Evolutionary conservation across 2,113 vertebrate species (phyloP).

Genomic region (Oreochromis spilurus): DNA sequence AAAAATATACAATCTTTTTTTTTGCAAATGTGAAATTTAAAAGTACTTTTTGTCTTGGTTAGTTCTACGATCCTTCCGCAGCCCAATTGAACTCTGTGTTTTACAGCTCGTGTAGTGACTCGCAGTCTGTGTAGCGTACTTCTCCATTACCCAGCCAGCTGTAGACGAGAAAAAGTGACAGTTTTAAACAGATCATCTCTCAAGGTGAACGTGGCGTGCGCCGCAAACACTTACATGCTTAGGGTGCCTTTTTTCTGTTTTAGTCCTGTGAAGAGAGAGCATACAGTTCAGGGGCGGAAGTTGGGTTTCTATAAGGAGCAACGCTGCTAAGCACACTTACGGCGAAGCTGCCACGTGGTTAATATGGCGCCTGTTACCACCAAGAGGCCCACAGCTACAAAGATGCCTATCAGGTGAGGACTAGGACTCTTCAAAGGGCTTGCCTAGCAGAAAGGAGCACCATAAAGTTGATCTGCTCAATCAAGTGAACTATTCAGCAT

Average conservation of each 20-base stretch:
- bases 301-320: background rate
- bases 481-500: background rate
- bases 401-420: conserved; percentile 23
- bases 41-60: background rate
- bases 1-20: background rate
- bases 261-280: conserved; percentile 24
- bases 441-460: conserved; percentile 4
- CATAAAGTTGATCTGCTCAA: background rate
- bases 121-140: conserved; percentile 8
- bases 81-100: background rate
- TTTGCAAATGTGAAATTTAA: background rate
- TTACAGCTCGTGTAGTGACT: conserved; percentile 52
- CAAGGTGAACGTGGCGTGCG: background rate
- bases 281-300: background rate
- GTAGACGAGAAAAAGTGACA: background rate
- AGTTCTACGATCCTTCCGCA: background rate
- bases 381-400: conserved; percentile 43
- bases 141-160: conserved; percentile 31
- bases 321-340: conserved; percentile 33
- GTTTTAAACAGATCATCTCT: background rate
- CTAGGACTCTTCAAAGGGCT: background rate
- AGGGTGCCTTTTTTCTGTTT: conserved; percentile 35
- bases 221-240: conserved; percentile 35
- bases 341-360: conserved; percentile 18
- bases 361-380: conserved; percentile 2